Evolutionary conservation across 2,113 vertebrate genomes (phyloP).

Genomic region (Raja brachyura): DNA sequence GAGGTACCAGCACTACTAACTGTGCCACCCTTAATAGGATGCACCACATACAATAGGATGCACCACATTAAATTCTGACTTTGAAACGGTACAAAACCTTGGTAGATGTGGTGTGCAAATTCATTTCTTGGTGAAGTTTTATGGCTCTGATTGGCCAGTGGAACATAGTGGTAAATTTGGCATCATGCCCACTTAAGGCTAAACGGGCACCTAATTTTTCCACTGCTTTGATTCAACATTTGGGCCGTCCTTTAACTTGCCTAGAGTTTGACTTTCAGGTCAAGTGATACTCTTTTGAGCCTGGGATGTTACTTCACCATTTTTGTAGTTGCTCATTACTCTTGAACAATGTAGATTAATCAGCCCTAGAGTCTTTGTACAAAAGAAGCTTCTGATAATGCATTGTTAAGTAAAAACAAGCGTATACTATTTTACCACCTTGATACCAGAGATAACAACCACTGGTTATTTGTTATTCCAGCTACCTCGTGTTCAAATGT

Average conservation of each 20-base stretch:
- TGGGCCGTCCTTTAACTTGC: background rate
- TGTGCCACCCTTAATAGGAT: too few relatives aligned
- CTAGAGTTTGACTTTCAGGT: background rate
- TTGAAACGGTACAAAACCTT: background rate
- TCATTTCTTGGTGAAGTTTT: background rate
- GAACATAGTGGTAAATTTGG: background rate
- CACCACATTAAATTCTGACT: background rate
- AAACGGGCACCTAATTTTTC: background rate
- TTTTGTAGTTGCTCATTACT: background rate
- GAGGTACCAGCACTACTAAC: too few relatives aligned
- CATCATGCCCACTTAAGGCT: background rate
- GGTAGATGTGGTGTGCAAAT: background rate
- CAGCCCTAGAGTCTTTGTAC: too few relatives aligned
- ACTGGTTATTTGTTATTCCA: background rate
- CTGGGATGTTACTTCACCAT: background rate
- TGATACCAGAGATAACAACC: background rate
- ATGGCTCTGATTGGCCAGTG: background rate
- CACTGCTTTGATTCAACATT: background rate
- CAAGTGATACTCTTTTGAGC: too few relatives aligned
- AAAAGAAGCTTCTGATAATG: background rate
- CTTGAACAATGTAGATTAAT: background rate
- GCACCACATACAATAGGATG: background rate
- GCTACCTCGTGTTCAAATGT: background rate
- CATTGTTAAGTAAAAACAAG: background rate
- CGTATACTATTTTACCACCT: background rate